Percentiles rank a stretch among this genome's conserved stretches.
Evolutionary conservation across 1,140 invertebrate genomes (phyloP).

Genomic region (Hesperophylax magnus): DNA sequence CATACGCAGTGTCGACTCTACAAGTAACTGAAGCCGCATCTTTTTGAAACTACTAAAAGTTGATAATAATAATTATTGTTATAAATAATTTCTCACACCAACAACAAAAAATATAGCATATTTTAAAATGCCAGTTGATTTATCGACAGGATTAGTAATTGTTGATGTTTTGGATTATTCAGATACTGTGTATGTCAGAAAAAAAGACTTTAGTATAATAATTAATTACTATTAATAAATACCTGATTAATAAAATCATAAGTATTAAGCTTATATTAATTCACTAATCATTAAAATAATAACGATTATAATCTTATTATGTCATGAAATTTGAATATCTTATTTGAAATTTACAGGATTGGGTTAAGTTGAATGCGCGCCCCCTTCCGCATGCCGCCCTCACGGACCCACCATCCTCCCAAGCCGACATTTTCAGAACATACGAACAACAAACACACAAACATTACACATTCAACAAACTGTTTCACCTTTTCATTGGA

Average conservation of each 20-base stretch:
- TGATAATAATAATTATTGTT: too few relatives aligned
- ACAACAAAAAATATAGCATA: too few relatives aligned
- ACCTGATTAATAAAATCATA: neutral
- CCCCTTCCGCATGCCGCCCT: slow-evolving; percentile 13
- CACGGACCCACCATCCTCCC: neutral
- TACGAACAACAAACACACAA: neutral
- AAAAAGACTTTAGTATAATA: neutral
- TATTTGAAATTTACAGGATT: slow-evolving; percentile 57
- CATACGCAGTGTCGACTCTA: too few relatives aligned
- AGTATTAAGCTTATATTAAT: neutral
- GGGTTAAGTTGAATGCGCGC: slow-evolving; percentile 54
- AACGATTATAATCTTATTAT: neutral
- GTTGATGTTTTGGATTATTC: neutral
- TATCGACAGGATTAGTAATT: neutral
- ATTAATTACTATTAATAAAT: neutral
- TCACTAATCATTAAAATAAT: neutral
- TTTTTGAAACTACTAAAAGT: neutral
- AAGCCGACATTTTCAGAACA: neutral
- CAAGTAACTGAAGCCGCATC: neutral
- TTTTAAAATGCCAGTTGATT: too few relatives aligned
- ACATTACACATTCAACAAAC: neutral
- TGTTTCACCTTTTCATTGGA: neutral
- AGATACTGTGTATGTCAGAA: neutral
- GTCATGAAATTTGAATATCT: slow-evolving; percentile 40
- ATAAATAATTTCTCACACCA: too few relatives aligned